Evolutionary conservation across 2,797 vertebrate genomes (phyloP).

Genomic region (Ispidina picta): DNA sequence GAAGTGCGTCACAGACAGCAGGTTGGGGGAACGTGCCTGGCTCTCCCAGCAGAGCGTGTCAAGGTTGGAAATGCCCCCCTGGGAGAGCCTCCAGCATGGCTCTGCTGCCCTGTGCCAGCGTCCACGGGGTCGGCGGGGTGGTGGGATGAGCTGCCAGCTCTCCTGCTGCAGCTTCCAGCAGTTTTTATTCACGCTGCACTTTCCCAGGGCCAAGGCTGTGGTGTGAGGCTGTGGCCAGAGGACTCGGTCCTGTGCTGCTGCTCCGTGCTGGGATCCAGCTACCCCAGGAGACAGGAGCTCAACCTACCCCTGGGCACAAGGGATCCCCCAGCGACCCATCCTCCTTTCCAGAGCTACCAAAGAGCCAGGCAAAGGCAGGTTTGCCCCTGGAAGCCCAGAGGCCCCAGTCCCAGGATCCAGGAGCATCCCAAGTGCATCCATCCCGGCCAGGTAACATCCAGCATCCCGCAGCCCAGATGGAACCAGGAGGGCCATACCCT

Average conservation of each 20-base stretch:
- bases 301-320: accelerated
- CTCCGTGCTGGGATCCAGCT: accelerated
- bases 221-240: background rate
- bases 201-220: background rate
- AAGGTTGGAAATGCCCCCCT: constrained; percentile 1
- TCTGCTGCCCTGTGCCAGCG: background rate
- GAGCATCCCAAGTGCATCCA: accelerated
- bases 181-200: background rate
- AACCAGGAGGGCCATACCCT: accelerated
- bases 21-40: constrained; percentile 26
- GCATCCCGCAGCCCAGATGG: accelerated
- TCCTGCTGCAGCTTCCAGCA: background rate
- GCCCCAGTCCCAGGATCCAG: background rate
- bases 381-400: background rate
- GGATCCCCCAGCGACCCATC: background rate
- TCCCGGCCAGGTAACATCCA: background rate
- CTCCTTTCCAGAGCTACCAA: accelerated
- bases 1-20: constrained; percentile 54
- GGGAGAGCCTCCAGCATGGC: background rate
- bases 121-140: accelerated
- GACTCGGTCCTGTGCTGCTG: background rate
- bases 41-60: background rate
- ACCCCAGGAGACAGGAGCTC: accelerated
- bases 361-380: accelerated
- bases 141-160: background rate